Percentiles rank a stretch among this genome's conserved stretches.
phyloP scores from a whole-genome alignment of 2,888 invertebrate species.

The Hoplodrina blanda region DNA sequence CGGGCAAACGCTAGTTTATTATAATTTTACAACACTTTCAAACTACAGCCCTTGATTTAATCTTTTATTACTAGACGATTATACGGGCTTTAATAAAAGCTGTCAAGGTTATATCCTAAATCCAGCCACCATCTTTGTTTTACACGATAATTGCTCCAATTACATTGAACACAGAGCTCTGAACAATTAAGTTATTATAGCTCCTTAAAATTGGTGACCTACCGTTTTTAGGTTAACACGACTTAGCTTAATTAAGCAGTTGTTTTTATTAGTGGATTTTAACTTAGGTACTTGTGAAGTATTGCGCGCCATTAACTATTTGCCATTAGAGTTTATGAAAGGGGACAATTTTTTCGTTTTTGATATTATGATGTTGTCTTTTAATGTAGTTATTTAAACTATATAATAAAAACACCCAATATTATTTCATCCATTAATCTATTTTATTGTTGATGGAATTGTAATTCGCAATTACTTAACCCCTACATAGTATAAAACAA shows the following conservation, averaged over 20 bases:
- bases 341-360: too few species aligned
- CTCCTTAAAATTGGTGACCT: slow-evolving; percentile 5
- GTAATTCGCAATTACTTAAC: too few species aligned
- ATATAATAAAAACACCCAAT: background rate
- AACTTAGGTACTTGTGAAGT: too few species aligned
- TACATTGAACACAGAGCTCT: slow-evolving; percentile 16
- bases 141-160: slow-evolving; percentile 36
- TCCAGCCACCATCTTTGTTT: slow-evolving; percentile 21
- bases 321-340: too few species aligned
- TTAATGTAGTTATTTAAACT: too few species aligned
- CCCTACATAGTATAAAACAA: too few species aligned
- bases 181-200: slow-evolving; percentile 24
- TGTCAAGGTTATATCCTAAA: slow-evolving; percentile 20
- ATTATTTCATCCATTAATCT: background rate
- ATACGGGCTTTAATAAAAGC: slow-evolving; percentile 14
- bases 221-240: slow-evolving; percentile 1
- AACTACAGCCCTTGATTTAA: slow-evolving; percentile 6
- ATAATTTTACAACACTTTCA: slow-evolving; percentile 21
- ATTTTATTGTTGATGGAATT: too few species aligned
- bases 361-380: too few species aligned
- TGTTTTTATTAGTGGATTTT: background rate
- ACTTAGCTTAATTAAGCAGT: slow-evolving; percentile 8
- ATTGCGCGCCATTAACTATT: too few species aligned
- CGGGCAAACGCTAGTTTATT: background rate
- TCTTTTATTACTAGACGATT: slow-evolving; percentile 23